These are phyloP conservation scores for Anthopleura xanthogrammica DNA, from an alignment of 92 coral and sea anemone species.

Conservation along the genomic window DNA sequence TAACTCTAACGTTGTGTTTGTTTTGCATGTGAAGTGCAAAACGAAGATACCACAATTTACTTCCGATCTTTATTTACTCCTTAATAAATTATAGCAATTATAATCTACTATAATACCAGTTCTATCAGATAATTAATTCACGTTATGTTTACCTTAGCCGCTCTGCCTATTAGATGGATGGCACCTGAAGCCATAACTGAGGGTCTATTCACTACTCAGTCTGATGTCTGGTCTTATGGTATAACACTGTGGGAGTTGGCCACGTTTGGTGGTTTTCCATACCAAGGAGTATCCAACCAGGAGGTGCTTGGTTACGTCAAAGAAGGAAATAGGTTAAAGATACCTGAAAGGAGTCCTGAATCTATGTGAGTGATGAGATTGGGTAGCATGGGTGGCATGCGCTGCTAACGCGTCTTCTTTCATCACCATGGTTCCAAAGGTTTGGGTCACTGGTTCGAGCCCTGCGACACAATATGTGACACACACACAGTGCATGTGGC, in stretches of 20 bases:
- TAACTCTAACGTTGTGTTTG: no score
- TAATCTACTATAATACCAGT: no score
- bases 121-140: neutral
- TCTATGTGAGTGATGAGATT: constrained; percentile 48
- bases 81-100: no score
- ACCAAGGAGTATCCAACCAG: constrained; percentile 72
- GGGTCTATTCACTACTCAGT: constrained; percentile 66
- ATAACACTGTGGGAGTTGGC: constrained; percentile 79
- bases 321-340: constrained; percentile 48
- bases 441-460: no score
- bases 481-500: no score
- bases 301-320: constrained; percentile 60
- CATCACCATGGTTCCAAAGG: no score
- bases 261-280: constrained; percentile 84
- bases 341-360: constrained; percentile 49
- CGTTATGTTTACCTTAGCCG: constrained; percentile 26
- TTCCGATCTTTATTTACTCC: no score
- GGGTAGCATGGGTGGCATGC: no score
- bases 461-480: no score
- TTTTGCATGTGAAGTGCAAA: no score
- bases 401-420: no score
- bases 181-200: constrained; percentile 76
- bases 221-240: constrained; percentile 86
- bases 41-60: no score
- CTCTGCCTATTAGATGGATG: constrained; percentile 78